Conservation (phyloP, 2,797 vertebrate genomes). For the Amblyopsis hoosieri region DNA sequence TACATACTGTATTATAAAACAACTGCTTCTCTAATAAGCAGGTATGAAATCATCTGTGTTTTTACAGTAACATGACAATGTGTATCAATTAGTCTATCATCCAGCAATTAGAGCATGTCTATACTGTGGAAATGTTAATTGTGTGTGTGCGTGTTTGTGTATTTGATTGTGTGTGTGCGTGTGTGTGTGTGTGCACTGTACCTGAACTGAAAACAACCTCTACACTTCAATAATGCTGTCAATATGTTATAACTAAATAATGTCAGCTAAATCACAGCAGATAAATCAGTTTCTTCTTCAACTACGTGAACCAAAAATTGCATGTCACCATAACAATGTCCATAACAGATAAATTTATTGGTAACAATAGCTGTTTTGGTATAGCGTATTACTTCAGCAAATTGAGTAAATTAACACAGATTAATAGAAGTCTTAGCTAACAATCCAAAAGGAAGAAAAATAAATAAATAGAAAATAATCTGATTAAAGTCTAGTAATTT, state of each 20-base stretch:
- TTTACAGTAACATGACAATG: conserved; percentile 33
- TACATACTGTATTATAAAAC: too few species aligned
- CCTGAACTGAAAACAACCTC: too few species aligned
- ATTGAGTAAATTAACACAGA: conserved; percentile 83
- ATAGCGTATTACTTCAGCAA: conserved; percentile 89
- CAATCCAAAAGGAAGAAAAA: conserved; percentile 83
- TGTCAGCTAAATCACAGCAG: too few species aligned
- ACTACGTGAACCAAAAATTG: conserved; percentile 80
- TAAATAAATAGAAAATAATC: conserved; percentile 85
- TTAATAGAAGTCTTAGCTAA: conserved; percentile 78
- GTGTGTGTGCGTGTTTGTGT: too few species aligned
- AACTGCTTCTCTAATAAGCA: too few species aligned
- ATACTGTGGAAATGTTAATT: too few species aligned
- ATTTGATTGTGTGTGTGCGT: too few species aligned
- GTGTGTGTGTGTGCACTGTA: too few species aligned
- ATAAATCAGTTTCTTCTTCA: conserved; percentile 60
- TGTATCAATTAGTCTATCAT: not conserved
- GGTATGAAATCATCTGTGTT: too few species aligned
- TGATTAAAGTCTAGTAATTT: conserved; percentile 88
- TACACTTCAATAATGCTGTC: too few species aligned
- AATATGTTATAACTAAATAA: too few species aligned
- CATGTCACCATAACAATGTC: conserved; percentile 94
- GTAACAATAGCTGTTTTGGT: conserved; percentile 94
- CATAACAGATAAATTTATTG: conserved; percentile 94
- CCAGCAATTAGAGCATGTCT: not conserved